phyloP scores from a whole-genome alignment of 2,113 vertebrate species.

The Equus przewalskii region DNA sequence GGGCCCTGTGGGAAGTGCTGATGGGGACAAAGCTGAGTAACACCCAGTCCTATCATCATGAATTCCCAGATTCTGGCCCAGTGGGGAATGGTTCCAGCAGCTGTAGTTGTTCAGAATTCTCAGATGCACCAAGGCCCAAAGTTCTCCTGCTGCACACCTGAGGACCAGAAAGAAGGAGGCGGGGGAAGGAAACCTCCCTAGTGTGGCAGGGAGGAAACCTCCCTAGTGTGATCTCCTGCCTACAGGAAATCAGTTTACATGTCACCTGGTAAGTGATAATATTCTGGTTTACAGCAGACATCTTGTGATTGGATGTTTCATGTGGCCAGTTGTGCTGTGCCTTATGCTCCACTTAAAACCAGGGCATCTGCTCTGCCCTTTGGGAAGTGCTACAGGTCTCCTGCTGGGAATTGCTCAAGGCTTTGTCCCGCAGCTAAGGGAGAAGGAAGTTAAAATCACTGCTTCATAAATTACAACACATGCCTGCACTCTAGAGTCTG shows the following conservation, averaged over 20 bases:
- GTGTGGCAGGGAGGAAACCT: not conserved
- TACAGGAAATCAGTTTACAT: not conserved
- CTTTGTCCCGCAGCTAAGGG: not conserved
- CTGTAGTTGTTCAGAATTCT: not conserved
- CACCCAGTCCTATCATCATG: not conserved
- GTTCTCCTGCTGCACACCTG: not conserved
- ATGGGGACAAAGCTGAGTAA: not conserved
- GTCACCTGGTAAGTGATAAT: not conserved
- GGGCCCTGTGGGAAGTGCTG: not conserved
- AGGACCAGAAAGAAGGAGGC: not conserved
- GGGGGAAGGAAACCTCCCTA: not conserved
- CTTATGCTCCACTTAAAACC: constrained; percentile 61
- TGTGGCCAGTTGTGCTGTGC: not conserved
- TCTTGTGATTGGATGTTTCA: not conserved
- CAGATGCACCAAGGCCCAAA: not conserved
- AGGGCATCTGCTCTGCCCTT: constrained; percentile 38
- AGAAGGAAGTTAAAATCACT: constrained; percentile 46
- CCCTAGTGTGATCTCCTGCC: not conserved
- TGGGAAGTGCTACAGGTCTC: not conserved
- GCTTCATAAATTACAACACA: constrained; percentile 6
- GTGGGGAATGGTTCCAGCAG: not conserved
- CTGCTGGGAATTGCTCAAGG: not conserved
- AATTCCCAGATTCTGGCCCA: not conserved
- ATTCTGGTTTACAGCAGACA: not conserved
- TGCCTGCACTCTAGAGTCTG: not conserved